phyloP scores from a whole-genome alignment of 2,113 vertebrate species.

The Capreolus pygargus region DNA sequence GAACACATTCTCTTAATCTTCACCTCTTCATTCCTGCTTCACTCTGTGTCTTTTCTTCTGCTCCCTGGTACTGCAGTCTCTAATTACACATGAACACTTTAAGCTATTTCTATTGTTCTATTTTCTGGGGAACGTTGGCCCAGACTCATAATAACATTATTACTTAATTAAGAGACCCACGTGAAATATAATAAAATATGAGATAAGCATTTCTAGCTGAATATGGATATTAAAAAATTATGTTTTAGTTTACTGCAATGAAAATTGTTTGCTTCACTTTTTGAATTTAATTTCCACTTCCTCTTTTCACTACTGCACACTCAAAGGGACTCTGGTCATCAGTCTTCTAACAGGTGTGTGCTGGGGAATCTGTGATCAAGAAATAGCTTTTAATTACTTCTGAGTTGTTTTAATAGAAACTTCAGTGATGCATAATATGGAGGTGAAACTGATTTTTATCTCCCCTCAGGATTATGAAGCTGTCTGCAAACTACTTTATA shows the following conservation, averaged over 20 bases:
- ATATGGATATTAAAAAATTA: constrained; percentile 29
- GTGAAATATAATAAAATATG: constrained; percentile 1
- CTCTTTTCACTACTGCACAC: neutral
- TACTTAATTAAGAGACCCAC: neutral
- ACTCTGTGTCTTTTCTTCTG: neutral
- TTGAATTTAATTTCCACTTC: neutral
- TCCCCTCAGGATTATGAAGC: neutral
- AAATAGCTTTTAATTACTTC: constrained; percentile 23
- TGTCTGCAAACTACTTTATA: neutral
- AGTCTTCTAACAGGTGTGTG: neutral
- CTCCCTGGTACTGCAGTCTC: neutral
- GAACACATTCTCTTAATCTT: neutral
- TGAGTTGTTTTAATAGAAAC: constrained; percentile 25
- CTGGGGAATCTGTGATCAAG: neutral
- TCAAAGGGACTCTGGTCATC: neutral
- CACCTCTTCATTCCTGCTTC: too few species aligned
- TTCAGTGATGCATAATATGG: neutral
- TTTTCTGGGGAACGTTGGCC: neutral
- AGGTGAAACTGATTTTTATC: constrained; percentile 1
- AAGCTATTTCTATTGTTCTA: neutral
- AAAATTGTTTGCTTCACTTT: neutral
- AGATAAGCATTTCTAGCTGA: constrained; percentile 21
- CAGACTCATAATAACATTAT: neutral
- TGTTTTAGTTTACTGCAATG: neutral
- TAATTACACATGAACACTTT: neutral